These are phyloP conservation scores for Ctenicera cuprea DNA, from an alignment of 2,888 invertebrate species.

Conservation along the genomic window DNA sequence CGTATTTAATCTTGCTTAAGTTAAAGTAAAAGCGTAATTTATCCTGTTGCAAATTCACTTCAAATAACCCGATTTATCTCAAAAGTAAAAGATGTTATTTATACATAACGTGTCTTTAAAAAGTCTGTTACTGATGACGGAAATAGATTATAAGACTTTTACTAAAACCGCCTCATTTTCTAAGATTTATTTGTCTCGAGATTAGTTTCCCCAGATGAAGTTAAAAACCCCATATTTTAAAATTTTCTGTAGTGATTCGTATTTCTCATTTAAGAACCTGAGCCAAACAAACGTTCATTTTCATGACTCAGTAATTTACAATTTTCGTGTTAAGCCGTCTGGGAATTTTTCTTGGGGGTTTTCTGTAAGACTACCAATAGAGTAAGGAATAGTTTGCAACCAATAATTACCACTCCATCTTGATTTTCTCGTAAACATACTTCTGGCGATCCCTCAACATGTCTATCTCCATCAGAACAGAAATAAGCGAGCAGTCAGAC, in stretches of 20 bases:
- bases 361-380: slow-evolving; percentile 18
- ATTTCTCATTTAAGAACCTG: slow-evolving; percentile 31
- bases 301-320: slow-evolving; percentile 8
- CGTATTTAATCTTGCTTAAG: slow-evolving; percentile 4
- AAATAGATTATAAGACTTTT: slow-evolving; percentile 55
- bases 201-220: slow-evolving; percentile 52
- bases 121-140: slow-evolving; percentile 48
- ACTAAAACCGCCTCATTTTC: slow-evolving; percentile 55
- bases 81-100: slow-evolving; percentile 44
- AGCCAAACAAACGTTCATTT: slow-evolving; percentile 24
- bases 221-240: slow-evolving; percentile 51
- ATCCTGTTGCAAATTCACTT: slow-evolving; percentile 12
- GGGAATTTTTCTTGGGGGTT: slow-evolving; percentile 11
- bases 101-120: slow-evolving; percentile 46
- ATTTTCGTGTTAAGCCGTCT: slow-evolving; percentile 23
- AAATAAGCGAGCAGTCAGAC: slow-evolving; percentile 52
- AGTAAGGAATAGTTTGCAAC: slow-evolving; percentile 12
- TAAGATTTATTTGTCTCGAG: slow-evolving; percentile 54
- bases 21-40: background rate
- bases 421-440: slow-evolving; percentile 50
- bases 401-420: slow-evolving; percentile 45
- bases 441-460: slow-evolving; percentile 47
- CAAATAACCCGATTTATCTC: slow-evolving; percentile 16
- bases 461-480: slow-evolving; percentile 50
- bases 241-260: slow-evolving; percentile 39